Evolutionary conservation across 2,888 invertebrate species (phyloP).

Genomic region (Norana najaformis): DNA sequence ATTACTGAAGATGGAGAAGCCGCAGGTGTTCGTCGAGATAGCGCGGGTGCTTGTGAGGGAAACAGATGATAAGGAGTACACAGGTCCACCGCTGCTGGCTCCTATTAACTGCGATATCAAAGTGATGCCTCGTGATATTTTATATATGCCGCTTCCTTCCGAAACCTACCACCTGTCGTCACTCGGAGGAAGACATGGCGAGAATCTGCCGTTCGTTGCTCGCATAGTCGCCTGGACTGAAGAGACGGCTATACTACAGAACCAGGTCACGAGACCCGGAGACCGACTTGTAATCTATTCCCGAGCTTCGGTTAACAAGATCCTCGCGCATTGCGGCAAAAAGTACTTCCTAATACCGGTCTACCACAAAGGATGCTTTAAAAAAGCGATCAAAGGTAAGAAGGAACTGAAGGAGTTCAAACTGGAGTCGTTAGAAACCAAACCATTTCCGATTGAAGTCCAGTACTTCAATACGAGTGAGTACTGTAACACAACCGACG

Average conservation of each 20-base stretch:
- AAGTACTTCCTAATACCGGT: conserved; percentile 21
- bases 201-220: conserved; percentile 2
- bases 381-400: not conserved
- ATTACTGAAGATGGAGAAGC: not conserved
- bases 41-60: not conserved
- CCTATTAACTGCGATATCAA: conserved; percentile 24
- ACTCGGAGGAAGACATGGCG: not conserved
- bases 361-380: conserved; percentile 1
- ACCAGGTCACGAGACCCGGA: not conserved
- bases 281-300: not conserved
- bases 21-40: conserved; percentile 24
- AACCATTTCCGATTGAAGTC: not conserved
- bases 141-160: not conserved
- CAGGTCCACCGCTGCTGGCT: not conserved
- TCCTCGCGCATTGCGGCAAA: not conserved
- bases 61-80: not conserved
- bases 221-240: conserved; percentile 18
- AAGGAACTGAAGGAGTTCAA: not conserved
- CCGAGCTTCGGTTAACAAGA: not conserved
- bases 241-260: not conserved
- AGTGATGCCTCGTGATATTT: not conserved
- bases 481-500: conserved; percentile 10
- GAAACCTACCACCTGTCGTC: not conserved
- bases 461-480: not conserved
- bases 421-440: not conserved